These are phyloP conservation scores for Odontesthes bonariensis DNA, from an alignment of 2,113 vertebrate genomes.

Conservation along the genomic window DNA sequence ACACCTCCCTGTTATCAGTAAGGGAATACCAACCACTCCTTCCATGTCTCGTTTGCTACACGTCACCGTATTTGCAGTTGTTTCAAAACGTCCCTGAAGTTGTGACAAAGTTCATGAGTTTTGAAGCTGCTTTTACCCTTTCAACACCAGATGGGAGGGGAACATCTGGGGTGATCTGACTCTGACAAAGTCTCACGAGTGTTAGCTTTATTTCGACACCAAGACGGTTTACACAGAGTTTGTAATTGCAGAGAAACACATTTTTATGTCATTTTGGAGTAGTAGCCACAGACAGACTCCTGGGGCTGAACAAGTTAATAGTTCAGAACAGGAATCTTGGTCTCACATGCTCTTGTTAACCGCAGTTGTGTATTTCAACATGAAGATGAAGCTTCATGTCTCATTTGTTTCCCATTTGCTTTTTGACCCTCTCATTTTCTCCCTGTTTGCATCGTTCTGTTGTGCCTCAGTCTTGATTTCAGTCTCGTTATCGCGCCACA, in stretches of 20 bases:
- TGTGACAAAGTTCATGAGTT: not conserved
- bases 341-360: too few relatives aligned
- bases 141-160: too few relatives aligned
- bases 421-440: not conserved
- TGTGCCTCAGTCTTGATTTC: slow-evolving; percentile 4
- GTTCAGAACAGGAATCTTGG: not conserved
- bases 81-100: slow-evolving; percentile 37
- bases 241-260: too few relatives aligned
- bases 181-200: too few relatives aligned
- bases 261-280: too few relatives aligned
- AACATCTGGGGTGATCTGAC: too few relatives aligned
- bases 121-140: too few relatives aligned
- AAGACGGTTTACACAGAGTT: too few relatives aligned
- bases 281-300: too few relatives aligned
- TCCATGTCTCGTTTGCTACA: slow-evolving; percentile 10
- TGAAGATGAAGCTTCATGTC: not conserved
- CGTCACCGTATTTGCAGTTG: not conserved
- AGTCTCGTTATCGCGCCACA: slow-evolving; percentile 16
- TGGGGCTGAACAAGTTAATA: not conserved
- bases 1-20: not conserved
- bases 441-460: not conserved
- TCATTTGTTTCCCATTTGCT: slow-evolving; percentile 13
- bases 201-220: too few relatives aligned
- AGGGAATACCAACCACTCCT: not conserved
- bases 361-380: not conserved